A percentile compares a stretch with the other conserved stretches of the same genome.
Conservation (phyloP, 1,140 invertebrate genomes). For the Pseudomyrmex sp. region DNA sequence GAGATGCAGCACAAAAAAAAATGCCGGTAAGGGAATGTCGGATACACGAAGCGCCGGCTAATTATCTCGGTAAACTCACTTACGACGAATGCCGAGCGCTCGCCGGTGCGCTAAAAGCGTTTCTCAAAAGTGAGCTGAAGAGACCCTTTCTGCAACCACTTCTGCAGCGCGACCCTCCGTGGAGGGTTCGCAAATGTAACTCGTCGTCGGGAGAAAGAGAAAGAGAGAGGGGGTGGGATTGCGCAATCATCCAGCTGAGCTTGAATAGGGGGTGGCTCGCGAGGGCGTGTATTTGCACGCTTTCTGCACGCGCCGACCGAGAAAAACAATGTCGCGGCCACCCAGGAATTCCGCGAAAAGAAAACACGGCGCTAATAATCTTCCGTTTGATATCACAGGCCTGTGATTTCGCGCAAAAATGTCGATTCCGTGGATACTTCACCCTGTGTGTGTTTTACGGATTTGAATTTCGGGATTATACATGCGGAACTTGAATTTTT, state of each 20-base stretch:
- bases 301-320: constrained; percentile 9
- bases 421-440: background rate
- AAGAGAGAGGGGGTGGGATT: background rate
- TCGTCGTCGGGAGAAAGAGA: background rate
- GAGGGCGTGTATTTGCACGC: constrained; percentile 11
- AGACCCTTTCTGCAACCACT: constrained; percentile 29
- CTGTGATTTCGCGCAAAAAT: background rate
- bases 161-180: constrained; percentile 13
- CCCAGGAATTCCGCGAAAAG: background rate
- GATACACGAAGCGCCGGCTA: constrained; percentile 21
- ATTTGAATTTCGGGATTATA: too few species aligned
- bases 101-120: constrained; percentile 33
- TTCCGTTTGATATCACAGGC: background rate
- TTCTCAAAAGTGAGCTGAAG: constrained; percentile 36
- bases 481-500: too few species aligned
- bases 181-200: constrained; percentile 6
- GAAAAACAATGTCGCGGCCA: background rate
- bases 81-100: constrained; percentile 8
- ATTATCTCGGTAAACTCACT: constrained; percentile 52
- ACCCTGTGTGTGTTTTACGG: background rate
- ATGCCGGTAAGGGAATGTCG: constrained; percentile 13
- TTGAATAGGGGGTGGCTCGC: constrained; percentile 18
- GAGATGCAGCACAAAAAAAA: background rate
- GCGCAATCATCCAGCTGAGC: constrained; percentile 19
- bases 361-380: background rate